phyloP scores from a whole-genome alignment of 1,140 invertebrate species.

The Chlorops oryzae region DNA sequence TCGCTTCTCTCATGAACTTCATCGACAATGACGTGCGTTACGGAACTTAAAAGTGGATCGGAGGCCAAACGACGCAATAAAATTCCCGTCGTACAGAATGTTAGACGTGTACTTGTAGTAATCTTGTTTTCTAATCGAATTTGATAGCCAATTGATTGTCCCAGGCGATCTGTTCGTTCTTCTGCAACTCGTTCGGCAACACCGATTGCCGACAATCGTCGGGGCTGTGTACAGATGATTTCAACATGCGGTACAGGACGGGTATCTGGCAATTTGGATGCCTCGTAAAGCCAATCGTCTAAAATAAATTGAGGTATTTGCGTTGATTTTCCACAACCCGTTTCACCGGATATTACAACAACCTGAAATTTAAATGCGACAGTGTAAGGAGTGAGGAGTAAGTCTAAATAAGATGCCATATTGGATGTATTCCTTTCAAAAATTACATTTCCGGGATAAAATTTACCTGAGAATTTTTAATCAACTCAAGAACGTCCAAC shows the following conservation, averaged over 20 bases:
- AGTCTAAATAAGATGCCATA: not conserved
- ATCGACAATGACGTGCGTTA: constrained; percentile 78
- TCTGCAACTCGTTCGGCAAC: constrained; percentile 83
- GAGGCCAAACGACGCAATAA: constrained; percentile 71
- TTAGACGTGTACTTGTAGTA: constrained; percentile 68
- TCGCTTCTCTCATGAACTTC: constrained; percentile 88
- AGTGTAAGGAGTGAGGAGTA: constrained; percentile 32
- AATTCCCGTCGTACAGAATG: constrained; percentile 89
- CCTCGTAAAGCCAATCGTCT: constrained; percentile 60
- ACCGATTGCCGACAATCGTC: constrained; percentile 85
- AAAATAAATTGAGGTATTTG: constrained; percentile 89
- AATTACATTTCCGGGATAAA: no score
- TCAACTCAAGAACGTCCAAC: constrained; percentile 58
- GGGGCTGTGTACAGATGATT: constrained; percentile 88
- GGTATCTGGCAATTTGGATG: constrained; percentile 17
- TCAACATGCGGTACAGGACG: constrained; percentile 34
- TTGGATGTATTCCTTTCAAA: constrained; percentile 24
- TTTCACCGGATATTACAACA: constrained; percentile 76
- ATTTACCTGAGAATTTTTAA: constrained; percentile 54
- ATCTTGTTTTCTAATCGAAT: constrained; percentile 71
- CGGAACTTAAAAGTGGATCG: constrained; percentile 63
- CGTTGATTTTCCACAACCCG: constrained; percentile 85
- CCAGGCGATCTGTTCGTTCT: constrained; percentile 78
- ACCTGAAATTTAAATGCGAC: constrained; percentile 46
- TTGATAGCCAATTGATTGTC: constrained; percentile 80